Base-by-base conservation (phyloP, 2,888 invertebrate genomes). In the Selenia dentaria region DNA sequence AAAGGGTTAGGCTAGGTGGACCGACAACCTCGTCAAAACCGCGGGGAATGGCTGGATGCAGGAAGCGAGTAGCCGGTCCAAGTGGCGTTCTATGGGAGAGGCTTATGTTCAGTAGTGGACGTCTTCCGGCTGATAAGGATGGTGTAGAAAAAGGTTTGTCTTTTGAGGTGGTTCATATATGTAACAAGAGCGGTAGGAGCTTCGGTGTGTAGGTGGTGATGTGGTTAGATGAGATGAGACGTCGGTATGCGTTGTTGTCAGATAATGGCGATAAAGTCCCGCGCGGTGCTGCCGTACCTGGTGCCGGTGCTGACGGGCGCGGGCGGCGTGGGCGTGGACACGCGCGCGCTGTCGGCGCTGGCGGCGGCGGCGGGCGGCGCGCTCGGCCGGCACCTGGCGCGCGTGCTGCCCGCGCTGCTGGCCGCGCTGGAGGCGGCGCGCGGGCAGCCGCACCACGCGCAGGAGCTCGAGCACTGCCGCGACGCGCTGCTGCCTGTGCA, bases 241-340 rank as follows among this genome's bases (percentile, higher is more conserved):
- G 16, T n/a, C 16, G 16, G 2, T 2, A 22, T 0, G 8, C 22
- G 8, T 8, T 22, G 22, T 16, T 16, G 16, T 16, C 49, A 86
- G 85, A 97, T 99, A 26, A 98, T 99, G 97, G 95, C 97, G 8
- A 96, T 99, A 45, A 99, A 99, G 88, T 97, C 98, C 0, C 93
- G 97, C 61, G 98, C 98, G 0, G 98, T 99, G 41, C 90, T 99
- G 59, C 99, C 99, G 0, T 99, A 98, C 85, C 93, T 99, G 51
- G 96, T 99, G 51, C 99, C 99, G 2, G 96, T 98, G 88, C 89
- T 99, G 69, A 98, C 97, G 0, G 94, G 74, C 41, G 59, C 59
- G 25, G 70, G 69, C 43, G 57, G 52, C 31, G 67, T 59, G 36
- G 69, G 64, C 8, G 64, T 57, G 37, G 70, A 72, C 62, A 68